Base-by-base conservation (phyloP, 2,797 vertebrate species). In the Astyanax mexicanus region DNA sequence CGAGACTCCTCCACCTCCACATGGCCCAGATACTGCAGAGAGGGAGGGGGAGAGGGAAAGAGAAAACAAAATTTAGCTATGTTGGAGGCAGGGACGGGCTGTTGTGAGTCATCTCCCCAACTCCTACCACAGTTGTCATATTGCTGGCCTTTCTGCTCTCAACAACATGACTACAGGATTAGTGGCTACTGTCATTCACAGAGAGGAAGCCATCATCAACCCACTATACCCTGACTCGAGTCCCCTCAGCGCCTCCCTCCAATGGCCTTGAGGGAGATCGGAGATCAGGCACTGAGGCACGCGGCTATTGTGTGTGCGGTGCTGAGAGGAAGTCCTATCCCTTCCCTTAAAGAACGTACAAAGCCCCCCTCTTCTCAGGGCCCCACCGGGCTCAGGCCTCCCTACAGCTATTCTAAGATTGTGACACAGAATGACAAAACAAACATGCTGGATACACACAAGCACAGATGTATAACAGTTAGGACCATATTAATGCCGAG, bases 1-100 rank as follows among this genome's bases (percentile, higher is more conserved):
- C 98, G 93, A 79, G 98, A 99, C 86, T 99, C 98, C 70, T 99
- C 98, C 87, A 99, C 98, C 91, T 99, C 98, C 0, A 99, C 98
- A 0, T 99, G 97, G 35, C 98, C 98, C 87, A 99, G 84, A 90
- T 99, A 99, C 98, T 99, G 90, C 8, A 84, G 75, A 86, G 54
- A 84, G 0, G 23, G 47, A 70, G 49, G 60, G 23, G 58, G 32
- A 76, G 79, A 61, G 4, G 17, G 6, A 37, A 17, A 29, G 49
- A 25, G 23, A 32, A 40, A 79, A 69, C 49, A 54, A 64, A n/a
- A 58, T 29, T 69, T 45, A 75, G 57, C 25, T 23, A 64, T 12
- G 58, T 64, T 66, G 51, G n/a, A 65, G 69, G 19, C 51, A 3
- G 19, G 38, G 75, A 17, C 27, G 44, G 66, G n/a, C n/a, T n/a